Conservation (phyloP, 2,113 vertebrate species). For the Pogona vitticeps region DNA sequence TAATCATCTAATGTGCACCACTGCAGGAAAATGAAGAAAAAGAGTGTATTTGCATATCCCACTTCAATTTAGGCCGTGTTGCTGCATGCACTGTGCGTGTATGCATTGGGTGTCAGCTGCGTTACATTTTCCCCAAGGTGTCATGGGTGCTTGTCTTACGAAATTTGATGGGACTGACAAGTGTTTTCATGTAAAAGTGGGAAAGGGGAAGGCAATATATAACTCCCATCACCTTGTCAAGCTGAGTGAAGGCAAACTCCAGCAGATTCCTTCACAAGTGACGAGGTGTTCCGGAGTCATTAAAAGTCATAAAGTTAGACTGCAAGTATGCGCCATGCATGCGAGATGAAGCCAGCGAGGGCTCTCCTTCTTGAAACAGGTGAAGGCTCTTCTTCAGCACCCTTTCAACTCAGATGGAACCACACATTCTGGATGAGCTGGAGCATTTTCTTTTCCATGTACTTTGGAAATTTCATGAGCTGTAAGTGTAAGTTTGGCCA, state of each 20-base stretch:
- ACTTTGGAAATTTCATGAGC: slow-evolving; percentile 57
- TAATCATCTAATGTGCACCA: slow-evolving; percentile 64
- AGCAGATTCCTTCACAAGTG: slow-evolving; percentile 64
- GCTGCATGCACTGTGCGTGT: slow-evolving; percentile 45
- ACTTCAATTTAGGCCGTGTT: slow-evolving; percentile 69
- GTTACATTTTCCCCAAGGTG: slow-evolving; percentile 73
- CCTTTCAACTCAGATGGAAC: slow-evolving; percentile 54
- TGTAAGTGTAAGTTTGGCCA: slow-evolving; percentile 50
- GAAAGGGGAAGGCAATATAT: slow-evolving; percentile 54
- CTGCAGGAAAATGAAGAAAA: slow-evolving; percentile 56
- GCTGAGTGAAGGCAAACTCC: slow-evolving; percentile 71
- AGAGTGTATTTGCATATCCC: slow-evolving; percentile 73
- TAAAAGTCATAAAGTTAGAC: slow-evolving; percentile 72
- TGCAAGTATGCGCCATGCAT: slow-evolving; percentile 55
- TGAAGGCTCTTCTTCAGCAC: slow-evolving; percentile 41
- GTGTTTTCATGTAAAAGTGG: slow-evolving; percentile 71
- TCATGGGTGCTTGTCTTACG: slow-evolving; percentile 73
- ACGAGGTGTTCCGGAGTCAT: slow-evolving; percentile 70
- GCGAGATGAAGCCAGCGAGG: slow-evolving; percentile 52
- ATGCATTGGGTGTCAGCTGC: slow-evolving; percentile 67
- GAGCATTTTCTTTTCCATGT: slow-evolving; percentile 31
- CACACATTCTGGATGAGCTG: slow-evolving; percentile 41
- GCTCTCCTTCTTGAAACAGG: slow-evolving; percentile 56
- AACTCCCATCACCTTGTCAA: slow-evolving; percentile 72
- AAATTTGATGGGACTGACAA: slow-evolving; percentile 77